These are phyloP conservation scores for Palythoa grandiflora DNA, from an alignment of 92 coral and sea anemone species.

Conservation along the genomic window DNA sequence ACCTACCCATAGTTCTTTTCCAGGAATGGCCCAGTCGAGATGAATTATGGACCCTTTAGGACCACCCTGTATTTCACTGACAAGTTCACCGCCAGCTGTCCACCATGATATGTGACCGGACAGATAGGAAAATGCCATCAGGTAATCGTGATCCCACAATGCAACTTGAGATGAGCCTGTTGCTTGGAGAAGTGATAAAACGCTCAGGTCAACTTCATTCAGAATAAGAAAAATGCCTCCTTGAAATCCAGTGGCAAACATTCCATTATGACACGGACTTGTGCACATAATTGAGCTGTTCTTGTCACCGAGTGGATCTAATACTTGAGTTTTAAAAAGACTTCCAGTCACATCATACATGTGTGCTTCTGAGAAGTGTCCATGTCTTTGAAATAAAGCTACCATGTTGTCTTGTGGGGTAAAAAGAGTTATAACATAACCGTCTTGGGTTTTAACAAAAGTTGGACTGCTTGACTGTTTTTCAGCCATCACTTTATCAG, in stretches of 20 bases:
- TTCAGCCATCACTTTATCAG: background rate
- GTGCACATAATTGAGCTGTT: slow-evolving; percentile 76
- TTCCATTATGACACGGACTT: slow-evolving; percentile 72
- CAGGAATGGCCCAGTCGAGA: slow-evolving; percentile 74
- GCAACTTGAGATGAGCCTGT: slow-evolving; percentile 91
- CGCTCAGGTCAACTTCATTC: slow-evolving; percentile 63
- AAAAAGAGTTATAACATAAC: slow-evolving; percentile 71
- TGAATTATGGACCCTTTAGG: slow-evolving; percentile 82
- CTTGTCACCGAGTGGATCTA: slow-evolving; percentile 80
- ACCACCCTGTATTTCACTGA: slow-evolving; percentile 77
- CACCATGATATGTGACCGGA: slow-evolving; percentile 91
- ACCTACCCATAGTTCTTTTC: slow-evolving; percentile 80
- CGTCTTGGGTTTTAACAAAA: slow-evolving; percentile 74
- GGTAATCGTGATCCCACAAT: slow-evolving; percentile 72
- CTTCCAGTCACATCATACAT: slow-evolving; percentile 60
- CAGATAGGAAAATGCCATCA: slow-evolving; percentile 79
- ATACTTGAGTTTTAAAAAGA: slow-evolving; percentile 52
- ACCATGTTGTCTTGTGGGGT: slow-evolving; percentile 63
- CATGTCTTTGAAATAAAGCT: slow-evolving; percentile 77
- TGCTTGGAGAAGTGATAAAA: slow-evolving; percentile 77
- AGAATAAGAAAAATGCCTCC: slow-evolving; percentile 81
- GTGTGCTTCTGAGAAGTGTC: slow-evolving; percentile 76
- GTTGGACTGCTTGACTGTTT: slow-evolving; percentile 73
- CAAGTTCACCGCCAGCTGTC: slow-evolving; percentile 74
- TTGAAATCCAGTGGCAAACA: slow-evolving; percentile 85